Percentiles rank a stretch among this genome's conserved stretches.
Conservation (phyloP, 2,888 invertebrate genomes). For the Pycnomerus fuliginosus region DNA sequence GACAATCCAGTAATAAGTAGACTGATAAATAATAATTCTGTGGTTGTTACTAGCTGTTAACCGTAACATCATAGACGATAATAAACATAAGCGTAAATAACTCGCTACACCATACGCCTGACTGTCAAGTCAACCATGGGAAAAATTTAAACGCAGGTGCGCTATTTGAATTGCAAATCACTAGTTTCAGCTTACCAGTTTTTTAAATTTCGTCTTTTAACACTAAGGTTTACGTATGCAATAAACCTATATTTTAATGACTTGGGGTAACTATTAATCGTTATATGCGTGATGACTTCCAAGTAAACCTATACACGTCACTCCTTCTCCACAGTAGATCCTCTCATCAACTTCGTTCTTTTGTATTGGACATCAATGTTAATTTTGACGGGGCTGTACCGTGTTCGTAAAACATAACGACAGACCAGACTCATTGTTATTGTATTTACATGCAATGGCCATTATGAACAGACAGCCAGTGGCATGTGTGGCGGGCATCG, state of each 20-base stretch:
- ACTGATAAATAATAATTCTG: conserved; percentile 27
- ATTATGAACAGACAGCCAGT: conserved; percentile 48
- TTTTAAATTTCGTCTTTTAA: conserved; percentile 29
- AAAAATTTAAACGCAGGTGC: conserved; percentile 53
- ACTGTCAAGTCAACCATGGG: conserved; percentile 43
- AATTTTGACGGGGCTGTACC: not conserved
- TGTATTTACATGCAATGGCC: conserved; percentile 50
- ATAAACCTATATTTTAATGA: not conserved
- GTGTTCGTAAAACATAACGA: not conserved
- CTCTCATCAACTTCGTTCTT: no score
- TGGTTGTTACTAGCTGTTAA: conserved; percentile 29
- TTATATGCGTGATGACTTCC: no score
- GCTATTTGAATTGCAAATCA: conserved; percentile 53
- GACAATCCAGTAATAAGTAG: conserved; percentile 24
- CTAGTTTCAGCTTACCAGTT: conserved; percentile 29
- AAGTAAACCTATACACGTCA: no score
- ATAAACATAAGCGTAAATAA: conserved; percentile 50
- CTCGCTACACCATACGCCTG: conserved; percentile 36
- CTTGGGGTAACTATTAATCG: not conserved
- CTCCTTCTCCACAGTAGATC: no score
- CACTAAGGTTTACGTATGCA: no score
- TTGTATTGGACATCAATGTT: no score
- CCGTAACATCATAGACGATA: conserved; percentile 44
- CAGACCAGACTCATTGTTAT: conserved; percentile 40
- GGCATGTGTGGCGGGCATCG: conserved; percentile 58